Percentiles rank a stretch among this genome's conserved stretches.
These are phyloP conservation scores for Coregonus ussuriensis DNA, from an alignment of 2,797 vertebrate species.

Conservation along the genomic window DNA sequence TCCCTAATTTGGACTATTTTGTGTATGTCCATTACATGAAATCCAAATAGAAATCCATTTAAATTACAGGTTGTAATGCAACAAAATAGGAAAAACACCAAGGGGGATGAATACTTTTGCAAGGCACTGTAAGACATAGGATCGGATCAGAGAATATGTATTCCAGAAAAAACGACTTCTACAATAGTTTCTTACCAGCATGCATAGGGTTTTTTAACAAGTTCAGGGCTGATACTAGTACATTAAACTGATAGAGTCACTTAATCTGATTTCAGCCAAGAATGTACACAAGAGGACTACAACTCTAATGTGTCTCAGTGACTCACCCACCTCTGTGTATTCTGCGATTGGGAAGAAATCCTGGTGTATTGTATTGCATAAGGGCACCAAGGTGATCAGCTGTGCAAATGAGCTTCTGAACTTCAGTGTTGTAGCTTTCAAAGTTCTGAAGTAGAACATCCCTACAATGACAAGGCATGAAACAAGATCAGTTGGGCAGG, in stretches of 20 bases:
- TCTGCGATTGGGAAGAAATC: conserved; percentile 92
- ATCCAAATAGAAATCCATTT: no score
- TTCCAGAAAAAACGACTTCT: background rate
- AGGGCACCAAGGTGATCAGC: conserved; percentile 92
- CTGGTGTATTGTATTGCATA: conserved; percentile 95
- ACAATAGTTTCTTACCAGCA: background rate
- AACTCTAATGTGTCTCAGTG: background rate
- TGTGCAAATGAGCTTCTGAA: conserved; percentile 91
- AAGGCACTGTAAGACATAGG: background rate
- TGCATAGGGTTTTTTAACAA: background rate
- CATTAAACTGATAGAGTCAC: background rate
- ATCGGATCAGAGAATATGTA: background rate
- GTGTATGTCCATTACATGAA: no score
- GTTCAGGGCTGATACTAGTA: background rate
- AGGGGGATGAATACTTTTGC: no score
- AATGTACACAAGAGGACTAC: background rate
- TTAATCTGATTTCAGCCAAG: background rate
- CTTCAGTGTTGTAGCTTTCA: conserved; percentile 87
- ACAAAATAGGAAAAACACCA: no score
- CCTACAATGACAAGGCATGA: conserved; percentile 65
- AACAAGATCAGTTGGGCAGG: background rate
- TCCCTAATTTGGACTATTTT: no score
- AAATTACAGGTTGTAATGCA: no score
- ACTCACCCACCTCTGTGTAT: conserved; percentile 89
- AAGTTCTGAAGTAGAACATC: conserved; percentile 95